Base-by-base conservation (phyloP, 2,113 vertebrate species). In the Motacilla alba region DNA sequence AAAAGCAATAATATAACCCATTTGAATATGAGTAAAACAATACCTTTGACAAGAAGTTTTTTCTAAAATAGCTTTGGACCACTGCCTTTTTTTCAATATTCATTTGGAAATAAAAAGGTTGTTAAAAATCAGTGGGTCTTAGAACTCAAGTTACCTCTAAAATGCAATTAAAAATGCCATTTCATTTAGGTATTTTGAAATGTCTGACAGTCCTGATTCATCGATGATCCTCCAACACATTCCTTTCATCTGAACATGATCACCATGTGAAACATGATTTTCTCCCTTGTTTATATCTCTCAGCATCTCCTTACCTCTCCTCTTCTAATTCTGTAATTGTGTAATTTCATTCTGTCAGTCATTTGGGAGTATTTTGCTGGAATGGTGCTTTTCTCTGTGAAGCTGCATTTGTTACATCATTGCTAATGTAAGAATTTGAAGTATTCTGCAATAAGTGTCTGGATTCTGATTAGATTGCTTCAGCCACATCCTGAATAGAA, bases 311-410 rank as follows among this genome's bases (percentile, higher is more conserved):
- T 93, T 88, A 82, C 73, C 64, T 82, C 84, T 90, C 41, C 23
- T 82, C 47, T 90, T 93, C 82, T 96, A 96, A 96, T 93, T 97
- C 69, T 87, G 88, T 87, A 94, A 90, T 88, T 74, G 81, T 79
- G 49, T 56, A 64, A 73, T 87, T 92, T 89, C 0, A 0, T 86
- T 88, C 92, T 87, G 69, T 72, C 88, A 88, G 83, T 89, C 68
- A 84, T 84, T 81, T 89, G 49, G 43, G 62, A 72, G 35, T 56
- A 93, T 85, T 90, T 93, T 93, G 22, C 60, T 89, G 49, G 41
- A 94, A 93, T 22, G n/a, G 37, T 82, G 41, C 44, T 53, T 92
- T 90, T 95, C 58, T 94, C 60, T 53, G 60, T 72, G 52, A 95
- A 95, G 43, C 43, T 93, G 69, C 73, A 64, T 83, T 81, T 49